Evolutionary conservation across 1,140 invertebrate species (phyloP), one percentile per base, ranked within the genome.

Genomic region (Phortica variegata): DNA sequence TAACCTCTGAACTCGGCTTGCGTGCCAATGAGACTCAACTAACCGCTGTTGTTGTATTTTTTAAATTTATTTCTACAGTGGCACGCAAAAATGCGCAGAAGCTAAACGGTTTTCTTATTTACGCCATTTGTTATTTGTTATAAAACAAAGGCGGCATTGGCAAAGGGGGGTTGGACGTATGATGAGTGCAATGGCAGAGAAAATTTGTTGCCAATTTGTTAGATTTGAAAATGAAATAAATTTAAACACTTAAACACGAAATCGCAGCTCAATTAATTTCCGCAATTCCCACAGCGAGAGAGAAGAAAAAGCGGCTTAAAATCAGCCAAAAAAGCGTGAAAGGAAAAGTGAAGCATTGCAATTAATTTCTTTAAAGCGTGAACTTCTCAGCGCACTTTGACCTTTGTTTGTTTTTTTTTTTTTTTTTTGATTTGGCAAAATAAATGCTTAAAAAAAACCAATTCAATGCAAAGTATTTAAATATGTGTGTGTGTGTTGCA

Each of bases 11-110:
- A 66, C 63, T 59, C 26, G 36, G 43, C 56, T 54, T 26, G 58
- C 43, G 42, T 47, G 47, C 47, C 29, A 26, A 26, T 26, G 10
- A 26, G 23, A 26, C 10, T 5, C 23, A 26, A 26, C 32, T 15
- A 12, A 6, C 8, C n/a, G 13, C 32, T 34, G 32, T 13, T 34
- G 13, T n/a, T 34, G 9, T n/a, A 7, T 29, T 29, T 7, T 6
- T 29, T 29, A 6, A 6, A 6, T 61, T 55, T 57, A 54, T 39
- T 51, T 52, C 32, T 50, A 15, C 19, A 53, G 48, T 40, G 49
- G 54, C 63, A 68, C 63, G 63, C 63, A 68, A 68, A 63, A 68
- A 68, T 68, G 63, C 63, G 63, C 63, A 68, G 63, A 63, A 68
- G 63, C 63, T 47, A 53, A 60, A 68, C 45, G 49, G 32, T 68